These are phyloP conservation scores for Meta bourneti DNA, from an alignment of 2,888 invertebrate species.

Conservation along the genomic window DNA sequence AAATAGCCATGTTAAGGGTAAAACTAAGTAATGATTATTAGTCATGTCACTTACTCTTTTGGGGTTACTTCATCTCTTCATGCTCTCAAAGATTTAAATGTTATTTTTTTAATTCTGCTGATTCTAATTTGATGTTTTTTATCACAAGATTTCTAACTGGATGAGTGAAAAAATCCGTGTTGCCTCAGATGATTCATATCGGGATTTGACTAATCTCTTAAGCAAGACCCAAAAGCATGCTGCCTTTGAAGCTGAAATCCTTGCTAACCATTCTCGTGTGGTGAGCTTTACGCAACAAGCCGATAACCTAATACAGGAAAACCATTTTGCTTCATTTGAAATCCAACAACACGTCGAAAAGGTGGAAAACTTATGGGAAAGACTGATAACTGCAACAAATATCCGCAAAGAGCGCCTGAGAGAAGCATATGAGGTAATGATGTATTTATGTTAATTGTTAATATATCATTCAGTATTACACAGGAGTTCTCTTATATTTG, in stretches of 20 bases:
- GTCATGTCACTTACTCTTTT: no score
- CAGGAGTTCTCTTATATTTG: not conserved
- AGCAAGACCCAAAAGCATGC: conserved; percentile 97
- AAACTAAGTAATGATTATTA: no score
- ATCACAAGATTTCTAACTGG: conserved; percentile 87
- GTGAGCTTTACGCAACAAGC: conserved; percentile 90
- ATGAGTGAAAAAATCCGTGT: conserved; percentile 95
- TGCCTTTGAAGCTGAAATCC: conserved; percentile 96
- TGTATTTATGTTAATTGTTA: not conserved
- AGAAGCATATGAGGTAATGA: conserved; percentile 87
- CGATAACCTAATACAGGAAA: conserved; percentile 86
- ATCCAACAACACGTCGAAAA: conserved; percentile 91
- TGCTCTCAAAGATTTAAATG: no score
- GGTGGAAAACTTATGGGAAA: conserved; percentile 92
- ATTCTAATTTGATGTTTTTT: not conserved
- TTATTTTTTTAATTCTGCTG: no score
- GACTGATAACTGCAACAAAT: conserved; percentile 89
- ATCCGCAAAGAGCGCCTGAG: conserved; percentile 91
- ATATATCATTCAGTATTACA: not conserved
- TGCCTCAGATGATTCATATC: conserved; percentile 94
- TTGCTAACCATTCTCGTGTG: conserved; percentile 92
- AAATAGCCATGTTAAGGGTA: no score
- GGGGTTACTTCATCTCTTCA: no score
- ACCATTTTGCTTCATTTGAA: conserved; percentile 93
- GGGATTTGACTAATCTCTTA: conserved; percentile 96